Base-by-base conservation (phyloP, 2,888 invertebrate genomes). In the Agrochola lota region DNA sequence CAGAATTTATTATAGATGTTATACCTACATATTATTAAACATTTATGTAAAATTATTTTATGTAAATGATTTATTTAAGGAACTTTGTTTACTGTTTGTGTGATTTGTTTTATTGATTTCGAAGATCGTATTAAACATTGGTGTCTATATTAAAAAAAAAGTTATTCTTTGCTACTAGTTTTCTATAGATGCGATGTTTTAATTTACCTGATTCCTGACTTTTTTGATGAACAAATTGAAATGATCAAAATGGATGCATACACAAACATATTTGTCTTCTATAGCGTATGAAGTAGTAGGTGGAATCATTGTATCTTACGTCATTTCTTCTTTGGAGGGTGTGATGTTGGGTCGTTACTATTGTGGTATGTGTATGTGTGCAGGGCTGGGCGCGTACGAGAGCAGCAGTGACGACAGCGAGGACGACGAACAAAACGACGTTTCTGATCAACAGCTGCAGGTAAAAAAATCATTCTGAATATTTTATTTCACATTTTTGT, bases 371-470 rank as follows among this genome's bases (percentile, higher is more conserved):
- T 85, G 82, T 87, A 89, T 92, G 89, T 95, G 94, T 95, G 94
- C 97, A 98, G 98, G 98, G 92, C 97, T 99, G 97, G 98, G 98
- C 93, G 98, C 98, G 88, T 98, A 98, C 95, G 98, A 98, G 91
- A 98, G 98, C 94, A 98, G 98, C 94, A 98, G 97, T 88, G 97
- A 97, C 73, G 97, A 97, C 85, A 97, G 97, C 84, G 94, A 92
- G 15, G 97, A 96, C 40, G 95, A 95, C 11, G 96, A 96, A 66
- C 92, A 89, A 3, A 92, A 93, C 23, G 94, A 97, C 77, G 95
- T 97, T 4, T 97, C 98, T 55, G 98, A 98, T 90, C 97, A 97
- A 75, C 98, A 98, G 91, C 94, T 98, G 43, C 98, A 98, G 97
- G 98, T 95, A 85, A 55, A 46, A 4, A 15, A 5, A 46, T 15